Conservation (phyloP, 2,113 vertebrate species). For the Bos taurus region DNA sequence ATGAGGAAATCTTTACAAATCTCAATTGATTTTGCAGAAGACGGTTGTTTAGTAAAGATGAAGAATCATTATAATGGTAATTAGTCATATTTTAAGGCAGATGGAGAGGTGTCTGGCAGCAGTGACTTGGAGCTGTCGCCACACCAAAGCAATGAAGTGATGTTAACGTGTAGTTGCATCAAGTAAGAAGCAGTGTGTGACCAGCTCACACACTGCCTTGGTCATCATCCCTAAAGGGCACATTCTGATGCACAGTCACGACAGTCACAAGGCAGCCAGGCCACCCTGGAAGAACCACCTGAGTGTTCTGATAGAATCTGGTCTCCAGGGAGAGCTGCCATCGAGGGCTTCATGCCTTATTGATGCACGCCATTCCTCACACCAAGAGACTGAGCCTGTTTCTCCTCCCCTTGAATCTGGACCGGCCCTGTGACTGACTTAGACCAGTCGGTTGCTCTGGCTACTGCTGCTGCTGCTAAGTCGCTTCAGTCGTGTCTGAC, state of each 20-base stretch:
- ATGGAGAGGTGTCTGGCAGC: neutral
- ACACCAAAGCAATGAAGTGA: neutral
- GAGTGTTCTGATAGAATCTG: neutral
- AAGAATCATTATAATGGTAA: neutral
- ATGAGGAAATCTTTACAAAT: neutral
- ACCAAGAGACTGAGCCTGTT: neutral
- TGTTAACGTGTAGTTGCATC: neutral
- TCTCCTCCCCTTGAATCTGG: neutral
- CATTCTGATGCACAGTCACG: neutral
- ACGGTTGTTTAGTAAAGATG: conserved; percentile 11
- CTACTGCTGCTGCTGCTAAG: too few species aligned
- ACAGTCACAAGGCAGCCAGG: neutral
- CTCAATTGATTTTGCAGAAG: neutral
- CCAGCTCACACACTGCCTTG: too few species aligned
- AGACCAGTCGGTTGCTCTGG: neutral
- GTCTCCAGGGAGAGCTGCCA: neutral
- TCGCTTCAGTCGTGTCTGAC: too few species aligned
- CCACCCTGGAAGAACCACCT: neutral
- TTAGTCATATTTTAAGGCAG: neutral
- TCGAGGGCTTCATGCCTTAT: neutral
- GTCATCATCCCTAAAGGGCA: neutral
- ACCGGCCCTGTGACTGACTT: neutral
- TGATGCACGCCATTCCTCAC: neutral
- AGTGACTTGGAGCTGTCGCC: neutral
- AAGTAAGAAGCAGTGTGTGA: neutral